Conservation (phyloP, 64 coral and sea anemone species). For the Montipora sp. region DNA sequence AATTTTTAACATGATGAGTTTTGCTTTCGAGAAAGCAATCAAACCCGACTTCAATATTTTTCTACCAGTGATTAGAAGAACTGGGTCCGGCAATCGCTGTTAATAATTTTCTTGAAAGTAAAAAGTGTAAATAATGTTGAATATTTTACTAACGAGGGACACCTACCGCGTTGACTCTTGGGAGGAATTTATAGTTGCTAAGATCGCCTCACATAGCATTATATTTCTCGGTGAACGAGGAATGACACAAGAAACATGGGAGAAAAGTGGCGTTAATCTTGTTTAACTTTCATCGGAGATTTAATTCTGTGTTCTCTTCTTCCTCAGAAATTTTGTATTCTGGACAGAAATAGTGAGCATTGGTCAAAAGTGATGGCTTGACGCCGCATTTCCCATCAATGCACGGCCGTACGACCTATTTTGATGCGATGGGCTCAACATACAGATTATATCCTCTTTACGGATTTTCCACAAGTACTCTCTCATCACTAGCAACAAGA, state of each 20-base stretch:
- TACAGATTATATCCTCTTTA: constrained; percentile 11
- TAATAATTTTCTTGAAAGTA: too few species aligned
- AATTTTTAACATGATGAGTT: neutral
- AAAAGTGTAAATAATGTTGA: neutral
- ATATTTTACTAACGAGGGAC: neutral
- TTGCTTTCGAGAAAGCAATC: neutral
- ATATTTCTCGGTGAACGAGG: constrained; percentile 41
- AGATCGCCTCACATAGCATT: neutral
- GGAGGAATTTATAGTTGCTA: constrained; percentile 20
- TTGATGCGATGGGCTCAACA: neutral
- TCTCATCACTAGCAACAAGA: neutral
- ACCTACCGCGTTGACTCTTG: constrained; percentile 38
- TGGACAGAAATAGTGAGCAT: neutral
- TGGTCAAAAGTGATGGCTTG: neutral
- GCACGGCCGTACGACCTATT: neutral
- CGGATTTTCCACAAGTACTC: constrained; percentile 1
- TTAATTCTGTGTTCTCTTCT: neutral
- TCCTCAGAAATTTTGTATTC: neutral
- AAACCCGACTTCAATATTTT: too few species aligned
- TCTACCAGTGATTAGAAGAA: neutral
- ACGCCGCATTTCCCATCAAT: neutral
- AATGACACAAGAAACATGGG: constrained; percentile 27
- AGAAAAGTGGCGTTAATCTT: neutral
- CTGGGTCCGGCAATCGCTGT: neutral
- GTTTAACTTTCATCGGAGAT: constrained; percentile 1